Percentiles rank a stretch among this genome's conserved stretches.
Evolutionary conservation across 2,113 vertebrate genomes (phyloP).

Genomic region (Chinchilla lanigera): DNA sequence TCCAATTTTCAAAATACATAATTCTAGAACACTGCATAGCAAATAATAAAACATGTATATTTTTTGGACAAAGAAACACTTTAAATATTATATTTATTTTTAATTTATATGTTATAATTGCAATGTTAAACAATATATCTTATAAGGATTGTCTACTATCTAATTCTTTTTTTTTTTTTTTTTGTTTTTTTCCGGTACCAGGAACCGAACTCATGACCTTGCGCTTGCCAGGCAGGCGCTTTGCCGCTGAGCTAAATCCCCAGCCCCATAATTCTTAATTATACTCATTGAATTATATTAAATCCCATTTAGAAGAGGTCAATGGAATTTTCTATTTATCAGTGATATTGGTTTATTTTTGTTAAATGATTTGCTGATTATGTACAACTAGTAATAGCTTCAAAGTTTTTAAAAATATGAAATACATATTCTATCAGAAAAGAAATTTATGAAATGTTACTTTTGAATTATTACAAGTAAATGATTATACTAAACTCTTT

Average conservation of each 20-base stretch:
- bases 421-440: not conserved
- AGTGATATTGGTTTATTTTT: conserved; percentile 46
- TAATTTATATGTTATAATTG: not conserved
- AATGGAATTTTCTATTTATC: conserved; percentile 45
- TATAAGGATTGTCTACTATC: not conserved
- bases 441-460: not conserved
- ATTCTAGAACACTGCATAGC: not conserved
- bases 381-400: not conserved
- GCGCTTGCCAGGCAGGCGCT: no score
- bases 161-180: no score
- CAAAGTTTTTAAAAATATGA: conserved; percentile 19
- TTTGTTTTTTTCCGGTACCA: no score
- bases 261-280: not conserved
- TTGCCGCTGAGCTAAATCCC: conserved; percentile 36
- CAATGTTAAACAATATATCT: not conserved
- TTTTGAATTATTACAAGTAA: not conserved
- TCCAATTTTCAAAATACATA: not conserved
- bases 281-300: conserved; percentile 34
- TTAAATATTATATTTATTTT: not conserved
- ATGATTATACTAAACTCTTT: not conserved
- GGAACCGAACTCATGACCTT: no score
- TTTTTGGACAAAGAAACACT: not conserved
- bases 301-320: conserved; percentile 34
- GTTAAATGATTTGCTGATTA: conserved; percentile 8
- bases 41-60: not conserved